Base-by-base conservation (phyloP, 2,888 invertebrate species). In the Drosophila anomalipes region DNA sequence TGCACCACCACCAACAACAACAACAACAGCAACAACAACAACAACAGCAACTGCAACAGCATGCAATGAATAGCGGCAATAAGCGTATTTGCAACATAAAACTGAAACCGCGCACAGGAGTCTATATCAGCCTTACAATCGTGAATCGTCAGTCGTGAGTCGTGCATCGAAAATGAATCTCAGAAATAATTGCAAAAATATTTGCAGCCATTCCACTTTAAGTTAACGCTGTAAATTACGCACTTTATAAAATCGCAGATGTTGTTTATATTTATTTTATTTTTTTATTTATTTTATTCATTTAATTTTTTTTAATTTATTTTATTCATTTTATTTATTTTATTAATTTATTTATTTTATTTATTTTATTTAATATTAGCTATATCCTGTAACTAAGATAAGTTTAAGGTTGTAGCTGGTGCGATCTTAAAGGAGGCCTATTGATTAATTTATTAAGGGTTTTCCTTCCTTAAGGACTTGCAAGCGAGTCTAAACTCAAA, bases 41-140 rank as follows among this genome's bases (percentile, higher is more conserved):
- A 69, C 70, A 64, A 77, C 72, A 28, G 4, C 28, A 28, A 28
- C 28, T 0, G 66, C 76, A 63, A 67, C 67, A 35, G 56, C 35
- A 58, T n/a, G 30, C 30, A 47, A 30, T 30, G 30, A 28, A 30
- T 52, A 30, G 26, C 51, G 51, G 47, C 47, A 47, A 47, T 30
- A 52, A n/a, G 22, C 30, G 12, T 7, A 41, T 66, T 49, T 61
- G 77, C 68, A 68, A 41, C 39, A 26, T 28, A 35, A 35, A 28
- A 14, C 57, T 30, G 49, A 22, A 54, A 19, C 14, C 44, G 22
- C 22, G 44, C 41, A 22, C 32, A n/a, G n/a, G 22, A 30, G n/a
- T 52, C 52, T 9, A 47, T 26, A 26, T 47, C 33, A 33, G 19
- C 35, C 1, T 22, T 32, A 26, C 39, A 56, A 30, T 64, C 64